Evolutionary conservation across 2,797 vertebrate species (phyloP), one percentile per base, ranked within the genome.

Genomic region (Chrysocyon brachyurus): DNA sequence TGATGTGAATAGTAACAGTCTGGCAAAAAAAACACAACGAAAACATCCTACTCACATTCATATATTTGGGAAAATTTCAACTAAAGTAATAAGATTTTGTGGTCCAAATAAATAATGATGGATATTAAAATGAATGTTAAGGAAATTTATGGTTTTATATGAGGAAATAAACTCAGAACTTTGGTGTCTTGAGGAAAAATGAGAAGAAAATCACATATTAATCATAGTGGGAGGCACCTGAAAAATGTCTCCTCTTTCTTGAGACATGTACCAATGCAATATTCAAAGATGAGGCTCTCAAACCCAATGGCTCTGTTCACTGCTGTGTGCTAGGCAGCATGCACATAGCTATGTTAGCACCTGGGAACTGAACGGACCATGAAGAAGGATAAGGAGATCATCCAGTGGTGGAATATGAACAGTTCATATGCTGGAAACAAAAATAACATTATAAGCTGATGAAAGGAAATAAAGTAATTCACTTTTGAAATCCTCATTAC

Each of bases 1-100:
- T 91, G 81, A 49, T 90, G 75, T 83, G 24, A 97, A 94, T 90
- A 90, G 91, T 94, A 97, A 97, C 88, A 91, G 31, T 97, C 26
- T 15, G 26, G 24, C 14, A 28, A 52, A 33, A 68, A 19, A 72
- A 68, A 96, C 97, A 36, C 95, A 98, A 94, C 89, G 86, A 96
- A 68, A 0, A 21, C 84, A 89, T 24, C 0, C 0, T 17, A 96
- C 98, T 90, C 97, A 96, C 97, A 98, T 98, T 96, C 77, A 96
- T 93, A 31, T 95, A 95, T 78, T 87, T 96, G 33, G 94, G 72
- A 31, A 94, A 92, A 95, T n/a, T 90, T 82, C 83, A 72, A 6
- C 36, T 89, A 97, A 98, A 3, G 64, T 68, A 16, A 21, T 9
- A 90, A 92, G 77, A 56, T 63, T 89, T 98, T 63, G 61, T 6